Evolutionary conservation across 2,113 vertebrate species (phyloP), one percentile per base, ranked within the genome.

Genomic region (Sterrhoptilus dennistouni): DNA sequence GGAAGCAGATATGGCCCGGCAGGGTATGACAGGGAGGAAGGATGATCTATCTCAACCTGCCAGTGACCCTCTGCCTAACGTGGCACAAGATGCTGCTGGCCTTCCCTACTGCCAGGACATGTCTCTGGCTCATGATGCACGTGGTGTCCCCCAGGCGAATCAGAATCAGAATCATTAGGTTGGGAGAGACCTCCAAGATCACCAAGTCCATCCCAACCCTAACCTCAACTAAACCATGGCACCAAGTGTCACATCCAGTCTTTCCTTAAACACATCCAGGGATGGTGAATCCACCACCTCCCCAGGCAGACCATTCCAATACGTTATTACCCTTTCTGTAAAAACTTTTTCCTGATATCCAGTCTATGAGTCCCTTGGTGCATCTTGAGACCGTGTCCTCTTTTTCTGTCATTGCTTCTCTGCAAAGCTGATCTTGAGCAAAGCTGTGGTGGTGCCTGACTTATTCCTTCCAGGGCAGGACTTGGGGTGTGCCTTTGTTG

Each of bases 361-460:
- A 49, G 23, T 6, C 47, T 49, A 7, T 24, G 8, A 24, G 24
- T 49, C 47, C 47, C 23, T 24, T 49, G 6, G 12, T 12, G 12
- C 47, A 49, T 23, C 12, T 13, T 49, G 12, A 24, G 47, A 49
- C 23, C 8, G 47, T 49, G 23, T 49, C 47, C 23, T 24, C 47
- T 49, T 13, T 2, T 24, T 49, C 23, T 49, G 47, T 49, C 23
- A 24, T 12, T 49, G 15, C 31, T 88, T 54, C 23, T 49, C 33
- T 50, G 28, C 31, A 88, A 65, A 79, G 14, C 38, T 57, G 11
- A 17, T 66, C 19, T 23, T 42, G n/a, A 66, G 18, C 11, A 0
- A 1, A 5, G 4, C 1, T 19, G 4, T 9, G 12, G 4, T 33
- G 22, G 15, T 40, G 14, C 29, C 49, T 68, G 49, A 1, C 6